These are phyloP conservation scores for Sinotaia quadrata DNA, from an alignment of 2,888 invertebrate species.

Conservation along the genomic window DNA sequence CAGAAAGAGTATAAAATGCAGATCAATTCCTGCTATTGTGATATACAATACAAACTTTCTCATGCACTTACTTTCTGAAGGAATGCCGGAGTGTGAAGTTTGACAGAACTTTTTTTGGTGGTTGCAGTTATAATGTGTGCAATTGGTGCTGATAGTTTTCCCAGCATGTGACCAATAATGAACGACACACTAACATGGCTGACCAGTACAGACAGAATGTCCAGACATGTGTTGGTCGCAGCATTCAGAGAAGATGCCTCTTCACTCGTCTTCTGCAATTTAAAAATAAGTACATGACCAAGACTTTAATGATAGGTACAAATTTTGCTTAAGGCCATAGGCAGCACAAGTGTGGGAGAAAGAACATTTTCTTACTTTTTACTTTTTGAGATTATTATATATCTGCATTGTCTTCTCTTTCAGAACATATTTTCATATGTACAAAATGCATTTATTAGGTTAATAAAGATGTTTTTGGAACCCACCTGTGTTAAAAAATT, in stretches of 20 bases:
- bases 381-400: too few species aligned
- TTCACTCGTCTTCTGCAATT: constrained; percentile 37
- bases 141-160: constrained; percentile 49
- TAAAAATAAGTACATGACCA: background rate
- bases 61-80: constrained; percentile 51
- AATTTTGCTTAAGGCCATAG: too few species aligned
- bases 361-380: too few species aligned
- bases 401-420: too few species aligned
- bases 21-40: background rate
- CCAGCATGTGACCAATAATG: constrained; percentile 46
- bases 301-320: background rate
- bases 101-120: constrained; percentile 41
- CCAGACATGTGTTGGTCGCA: constrained; percentile 42
- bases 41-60: background rate
- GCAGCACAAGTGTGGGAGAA: too few species aligned
- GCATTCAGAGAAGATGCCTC: constrained; percentile 33
- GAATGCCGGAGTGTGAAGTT: constrained; percentile 49
- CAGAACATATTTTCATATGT: too few species aligned
- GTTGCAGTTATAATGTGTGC: constrained; percentile 43
- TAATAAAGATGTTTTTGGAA: too few species aligned
- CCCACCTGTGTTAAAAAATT: too few species aligned
- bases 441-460: too few species aligned
- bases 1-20: too few species aligned
- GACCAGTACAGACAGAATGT: constrained; percentile 46
- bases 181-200: constrained; percentile 48